Conservation (phyloP, 2,888 invertebrate species). For the Tanypteryx hageni region DNA sequence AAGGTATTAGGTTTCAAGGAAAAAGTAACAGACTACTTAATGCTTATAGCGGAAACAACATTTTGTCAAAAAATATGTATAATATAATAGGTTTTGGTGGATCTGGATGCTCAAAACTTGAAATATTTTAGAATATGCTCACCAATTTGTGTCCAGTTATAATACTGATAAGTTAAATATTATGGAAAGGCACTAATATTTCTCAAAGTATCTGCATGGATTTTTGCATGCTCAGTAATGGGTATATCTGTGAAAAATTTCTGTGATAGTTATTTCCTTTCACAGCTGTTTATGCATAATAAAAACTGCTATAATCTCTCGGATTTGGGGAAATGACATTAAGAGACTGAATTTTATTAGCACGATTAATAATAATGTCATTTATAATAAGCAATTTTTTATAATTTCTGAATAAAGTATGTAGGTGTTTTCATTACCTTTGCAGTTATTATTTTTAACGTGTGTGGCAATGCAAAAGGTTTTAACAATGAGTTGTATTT, state of each 20-base stretch:
- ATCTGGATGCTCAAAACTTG: conserved; percentile 42
- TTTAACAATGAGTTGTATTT: conserved; percentile 56
- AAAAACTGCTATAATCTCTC: conserved; percentile 56
- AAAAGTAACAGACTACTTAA: background rate
- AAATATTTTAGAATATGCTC: conserved; percentile 38
- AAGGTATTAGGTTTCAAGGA: conserved; percentile 47
- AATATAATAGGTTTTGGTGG: conserved; percentile 44
- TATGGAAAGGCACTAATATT: conserved; percentile 21
- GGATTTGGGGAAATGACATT: conserved; percentile 62
- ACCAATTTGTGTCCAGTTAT: conserved; percentile 13
- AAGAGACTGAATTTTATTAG: conserved; percentile 64
- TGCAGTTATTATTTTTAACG: conserved; percentile 52
- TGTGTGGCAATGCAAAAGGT: conserved; percentile 44
- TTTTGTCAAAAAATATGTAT: conserved; percentile 20
- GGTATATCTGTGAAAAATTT: conserved; percentile 51
- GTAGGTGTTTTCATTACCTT: conserved; percentile 51
- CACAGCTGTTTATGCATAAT: conserved; percentile 54
- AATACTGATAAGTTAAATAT: conserved; percentile 18
- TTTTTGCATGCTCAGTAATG: conserved; percentile 48
- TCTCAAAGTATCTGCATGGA: conserved; percentile 24
- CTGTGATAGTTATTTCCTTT: conserved; percentile 63
- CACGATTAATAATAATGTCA: conserved; percentile 55
- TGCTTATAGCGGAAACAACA: conserved; percentile 10
- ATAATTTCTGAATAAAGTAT: conserved; percentile 51
- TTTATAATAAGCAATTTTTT: conserved; percentile 56